Base-by-base conservation (phyloP, 2,888 invertebrate species). In the Lasioglossum villosulum region DNA sequence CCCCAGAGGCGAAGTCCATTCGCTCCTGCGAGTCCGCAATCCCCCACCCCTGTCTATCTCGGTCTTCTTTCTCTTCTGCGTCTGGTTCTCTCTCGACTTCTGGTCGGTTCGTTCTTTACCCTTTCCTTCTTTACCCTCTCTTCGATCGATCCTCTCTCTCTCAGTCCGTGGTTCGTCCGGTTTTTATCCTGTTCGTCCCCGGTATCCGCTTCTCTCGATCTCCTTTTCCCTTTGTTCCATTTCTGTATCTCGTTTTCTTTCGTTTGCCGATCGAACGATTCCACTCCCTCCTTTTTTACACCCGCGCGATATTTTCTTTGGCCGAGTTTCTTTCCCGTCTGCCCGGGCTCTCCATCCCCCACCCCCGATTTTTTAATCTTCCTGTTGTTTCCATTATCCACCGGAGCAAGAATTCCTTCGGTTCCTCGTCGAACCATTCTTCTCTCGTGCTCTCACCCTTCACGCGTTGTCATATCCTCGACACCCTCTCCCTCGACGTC, bases 1-100 rank as follows among this genome's bases (percentile, higher is more conserved):
- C 93, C 93, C 93, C 88, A 82, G 93, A 91, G 90, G 90, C 90
- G 80, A 90, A 88, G 91, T 90, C 90, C 91, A 90, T 91, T 90
- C 90, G 91, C 90, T 89, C 89, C 87, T 87, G 80, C 85, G 76
- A 84, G 80, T 80, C 86, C 83, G 87, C 90, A 86, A 89, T 88
- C 89, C 84, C 75, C 80, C 84, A 68, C 78, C 52, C 63, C 45
- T 45, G 30, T 56, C 16, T 30, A 63, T n/a, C 63, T 68, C 16
- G 68, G 8, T 48, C 52, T 37, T 73, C 81, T 52, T 56, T 68
- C 68, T 45, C 85, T 52, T 75, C 76, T 19, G 52, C 63, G 66
- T 80, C 27, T 48, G 45, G 39, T 73, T 73, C 76, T 16, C 72
- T n/a, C n/a, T n/a, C n/a, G n/a, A n/a, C n/a, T n/a, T n/a, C n/a